A percentile compares a stretch with the other conserved stretches of the same genome.
These are phyloP conservation scores for Physocephala rufipes DNA, from an alignment of 2,888 invertebrate species.

Conservation along the genomic window DNA sequence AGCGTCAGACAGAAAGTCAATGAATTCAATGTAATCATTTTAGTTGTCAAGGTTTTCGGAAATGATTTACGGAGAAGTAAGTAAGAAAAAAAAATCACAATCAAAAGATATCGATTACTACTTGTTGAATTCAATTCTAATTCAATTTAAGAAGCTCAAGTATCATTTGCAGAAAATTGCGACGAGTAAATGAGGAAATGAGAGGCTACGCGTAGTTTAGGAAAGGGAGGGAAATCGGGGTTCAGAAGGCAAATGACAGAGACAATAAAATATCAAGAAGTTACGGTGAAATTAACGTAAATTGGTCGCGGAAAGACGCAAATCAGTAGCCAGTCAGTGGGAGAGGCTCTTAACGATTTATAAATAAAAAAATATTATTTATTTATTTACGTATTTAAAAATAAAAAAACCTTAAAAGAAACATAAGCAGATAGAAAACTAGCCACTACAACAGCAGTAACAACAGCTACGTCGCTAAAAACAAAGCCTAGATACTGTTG, in stretches of 20 bases:
- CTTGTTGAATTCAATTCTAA: slow-evolving; percentile 23
- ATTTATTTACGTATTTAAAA: neutral
- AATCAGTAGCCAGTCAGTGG: neutral
- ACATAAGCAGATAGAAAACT: neutral
- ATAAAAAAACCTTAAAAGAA: neutral
- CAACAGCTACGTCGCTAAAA: neutral
- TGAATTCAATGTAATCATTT: slow-evolving; percentile 25
- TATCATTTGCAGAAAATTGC: slow-evolving; percentile 24
- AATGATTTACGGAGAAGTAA: slow-evolving; percentile 9
- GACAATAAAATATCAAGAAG: neutral
- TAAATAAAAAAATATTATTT: neutral
- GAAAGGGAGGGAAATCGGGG: no score
- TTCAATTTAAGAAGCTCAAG: slow-evolving; percentile 14
- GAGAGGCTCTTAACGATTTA: neutral
- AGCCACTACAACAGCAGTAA: neutral
- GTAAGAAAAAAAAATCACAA: neutral
- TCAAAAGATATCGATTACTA: slow-evolving; percentile 14
- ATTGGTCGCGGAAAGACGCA: neutral
- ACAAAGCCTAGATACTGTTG: no score
- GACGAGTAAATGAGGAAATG: neutral
- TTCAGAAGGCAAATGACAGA: neutral
- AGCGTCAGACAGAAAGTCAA: neutral
- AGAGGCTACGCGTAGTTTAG: no score
- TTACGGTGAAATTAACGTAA: no score
- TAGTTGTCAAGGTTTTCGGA: slow-evolving; percentile 27